Base-by-base conservation (phyloP, 2,113 vertebrate species). In the Capricornis sumatraensis region DNA sequence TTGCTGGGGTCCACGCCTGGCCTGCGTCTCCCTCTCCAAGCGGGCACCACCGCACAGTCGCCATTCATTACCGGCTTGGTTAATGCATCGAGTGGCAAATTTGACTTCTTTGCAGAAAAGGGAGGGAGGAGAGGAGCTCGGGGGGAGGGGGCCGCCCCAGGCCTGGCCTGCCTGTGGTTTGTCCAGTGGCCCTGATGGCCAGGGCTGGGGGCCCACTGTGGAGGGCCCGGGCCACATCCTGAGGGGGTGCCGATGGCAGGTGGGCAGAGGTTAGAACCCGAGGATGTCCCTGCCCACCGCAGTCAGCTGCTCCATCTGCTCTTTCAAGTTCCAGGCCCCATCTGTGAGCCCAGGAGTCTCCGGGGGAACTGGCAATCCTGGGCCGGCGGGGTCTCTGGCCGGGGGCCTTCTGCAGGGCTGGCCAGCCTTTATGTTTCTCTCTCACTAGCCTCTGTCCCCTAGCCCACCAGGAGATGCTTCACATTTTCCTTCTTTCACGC, bases 21-120 rank as follows among this genome's bases (percentile, higher is more conserved):
- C 98, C 91, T 3, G 0, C 50, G 11, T 82, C 45, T 62, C 92
- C 47, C 97, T 60, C 87, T 91, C 92, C 45, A 82, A 95, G 96
- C 74, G 60, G 97, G 97, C 94, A 28, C 71, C 71, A 57, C 96
- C 96, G 92, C 95, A 92, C 95, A 79, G 93, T 94, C 96, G 21
- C 97, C 95, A 95, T 98, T 97, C 98, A 98, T 98, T 97, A 78
- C 94, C 21, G 17, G 93, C 87, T 10, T 52, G 96, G 92, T 96
- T 97, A 96, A 97, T 96, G 98, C 97, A 92, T 95, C 85, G 96
- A 95, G 94, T 95, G 96, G 95, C 96, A 95, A 89, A 90, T 94
- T 86, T 97, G 98, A 97, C 98, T 98, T 95, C 93, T 93, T 76
- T 86, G 94, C 84, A 88, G 96, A 89, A 88, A 95, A 90, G 74